These are phyloP conservation scores for Sarotherodon lohbergeri DNA, from an alignment of 2,113 vertebrate genomes.

Conservation along the genomic window DNA sequence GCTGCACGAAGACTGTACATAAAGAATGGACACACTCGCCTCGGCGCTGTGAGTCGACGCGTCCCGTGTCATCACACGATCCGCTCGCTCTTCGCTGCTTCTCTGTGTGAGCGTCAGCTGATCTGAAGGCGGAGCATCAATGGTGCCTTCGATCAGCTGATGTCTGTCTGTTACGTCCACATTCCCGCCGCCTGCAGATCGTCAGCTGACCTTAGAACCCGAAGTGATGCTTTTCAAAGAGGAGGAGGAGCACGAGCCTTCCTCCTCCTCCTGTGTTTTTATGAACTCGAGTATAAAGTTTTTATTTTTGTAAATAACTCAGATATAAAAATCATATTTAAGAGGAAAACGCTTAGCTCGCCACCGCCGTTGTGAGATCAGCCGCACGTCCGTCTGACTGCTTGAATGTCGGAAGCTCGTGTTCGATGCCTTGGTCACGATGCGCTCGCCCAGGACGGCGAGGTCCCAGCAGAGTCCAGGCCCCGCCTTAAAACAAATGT, in stretches of 20 bases:
- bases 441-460: background rate
- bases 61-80: background rate
- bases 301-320: background rate
- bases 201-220: background rate
- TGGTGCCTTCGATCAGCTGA: background rate
- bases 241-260: background rate
- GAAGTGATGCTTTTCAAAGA: background rate
- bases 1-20: background rate
- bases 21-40: background rate
- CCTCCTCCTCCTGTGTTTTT: background rate
- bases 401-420: background rate
- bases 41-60: background rate
- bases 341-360: background rate
- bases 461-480: background rate
- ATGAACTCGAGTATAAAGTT: background rate
- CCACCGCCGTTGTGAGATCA: fast-evolving
- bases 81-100: background rate
- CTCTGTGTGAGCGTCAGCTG: background rate
- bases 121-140: background rate
- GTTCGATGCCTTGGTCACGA: background rate
- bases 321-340: background rate
- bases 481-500: background rate
- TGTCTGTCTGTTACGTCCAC: background rate
- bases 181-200: background rate
- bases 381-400: background rate